Evolutionary conservation across 1,140 invertebrate genomes (phyloP).

Genomic region (Lamellibrachia luymesi): DNA sequence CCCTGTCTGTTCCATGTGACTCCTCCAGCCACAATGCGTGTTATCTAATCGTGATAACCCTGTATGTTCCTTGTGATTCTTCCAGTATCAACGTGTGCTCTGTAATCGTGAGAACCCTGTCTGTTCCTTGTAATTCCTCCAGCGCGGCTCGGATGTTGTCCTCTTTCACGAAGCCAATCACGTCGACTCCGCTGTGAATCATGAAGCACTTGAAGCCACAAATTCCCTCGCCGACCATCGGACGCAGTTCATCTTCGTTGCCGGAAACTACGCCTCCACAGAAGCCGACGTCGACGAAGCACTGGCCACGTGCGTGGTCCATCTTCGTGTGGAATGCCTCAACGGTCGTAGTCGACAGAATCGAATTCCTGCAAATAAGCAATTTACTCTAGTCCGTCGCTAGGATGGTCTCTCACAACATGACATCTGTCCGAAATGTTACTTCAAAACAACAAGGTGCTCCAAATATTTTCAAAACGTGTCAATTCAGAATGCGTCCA

Average conservation of each 20-base stretch:
- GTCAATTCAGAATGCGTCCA: too few relatives aligned
- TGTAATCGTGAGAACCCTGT: constrained; percentile 55
- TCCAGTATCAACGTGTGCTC: too few relatives aligned
- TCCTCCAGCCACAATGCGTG: too few relatives aligned
- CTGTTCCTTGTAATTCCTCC: constrained; percentile 60
- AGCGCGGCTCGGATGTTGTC: constrained; percentile 63
- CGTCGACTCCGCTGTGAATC: constrained; percentile 67
- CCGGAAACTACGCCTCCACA: constrained; percentile 72
- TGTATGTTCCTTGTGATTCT: too few relatives aligned
- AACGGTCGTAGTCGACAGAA: constrained; percentile 68
- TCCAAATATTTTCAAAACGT: not conserved
- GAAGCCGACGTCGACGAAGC: constrained; percentile 72
- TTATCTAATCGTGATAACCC: too few relatives aligned
- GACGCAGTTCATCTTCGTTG: constrained; percentile 63
- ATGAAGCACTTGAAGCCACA: constrained; percentile 75
- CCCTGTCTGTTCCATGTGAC: too few relatives aligned
- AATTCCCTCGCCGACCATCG: constrained; percentile 67
- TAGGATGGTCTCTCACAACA: too few relatives aligned
- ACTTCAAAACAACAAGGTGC: not conserved
- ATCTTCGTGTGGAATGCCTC: constrained; percentile 65
- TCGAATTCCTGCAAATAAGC: constrained; percentile 63
- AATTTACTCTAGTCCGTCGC: not conserved
- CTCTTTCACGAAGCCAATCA: constrained; percentile 65
- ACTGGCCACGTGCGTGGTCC: constrained; percentile 62
- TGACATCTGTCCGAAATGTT: too few relatives aligned